Base-by-base conservation (phyloP, 1,140 invertebrate species). In the Mercenaria mercenaria region DNA sequence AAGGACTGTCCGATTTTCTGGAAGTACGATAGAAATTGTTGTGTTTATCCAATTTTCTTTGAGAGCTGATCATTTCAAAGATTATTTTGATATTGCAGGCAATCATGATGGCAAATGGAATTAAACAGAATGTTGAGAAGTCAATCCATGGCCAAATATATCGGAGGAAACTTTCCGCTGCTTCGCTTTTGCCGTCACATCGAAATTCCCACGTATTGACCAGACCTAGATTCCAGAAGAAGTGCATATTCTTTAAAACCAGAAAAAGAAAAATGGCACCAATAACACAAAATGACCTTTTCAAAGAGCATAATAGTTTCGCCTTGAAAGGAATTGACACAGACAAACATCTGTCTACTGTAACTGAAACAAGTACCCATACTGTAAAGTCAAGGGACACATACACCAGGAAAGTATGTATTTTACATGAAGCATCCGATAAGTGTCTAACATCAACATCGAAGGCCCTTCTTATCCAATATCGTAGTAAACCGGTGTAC, bases 121-220 rank as follows among this genome's bases (percentile, higher is more conserved):
- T 61, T 18, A 95, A 77, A 52, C 93, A 94, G 47, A 94, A 94
- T 23, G 94, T 72, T 72, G 91, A 91, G 23, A 95, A 92, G 72
- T 95, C 95, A 10, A 95, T 91, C 95, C 95, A 95, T 0, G 94
- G 94, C 92, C 93, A 95, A 26, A 93, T 76, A 23, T 87, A 86
- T 43, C 77, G 59, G 6, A 92, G 29, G 47, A 94, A 94, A 18
- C 90, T 15, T 23, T 72, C 72, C 20, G 34, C 52, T 3, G 29
- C 61, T 10, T 69, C 29, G 0, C 72, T 50, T 26, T 72, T 50
- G 56, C 81, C 86, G 50, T 89, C 87, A 34, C 89, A 87, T 47
- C 84, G 39, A 72, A 82, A 50, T 89, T 86, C 88, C 77, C 69
- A 89, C 0, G 82, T 74, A 3, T 79, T 43, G 3, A 89, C 85